A percentile compares a stretch with the other conserved stretches of the same genome.
Evolutionary conservation across 2,113 vertebrate species (phyloP).

Genomic region (Hylia prasina): DNA sequence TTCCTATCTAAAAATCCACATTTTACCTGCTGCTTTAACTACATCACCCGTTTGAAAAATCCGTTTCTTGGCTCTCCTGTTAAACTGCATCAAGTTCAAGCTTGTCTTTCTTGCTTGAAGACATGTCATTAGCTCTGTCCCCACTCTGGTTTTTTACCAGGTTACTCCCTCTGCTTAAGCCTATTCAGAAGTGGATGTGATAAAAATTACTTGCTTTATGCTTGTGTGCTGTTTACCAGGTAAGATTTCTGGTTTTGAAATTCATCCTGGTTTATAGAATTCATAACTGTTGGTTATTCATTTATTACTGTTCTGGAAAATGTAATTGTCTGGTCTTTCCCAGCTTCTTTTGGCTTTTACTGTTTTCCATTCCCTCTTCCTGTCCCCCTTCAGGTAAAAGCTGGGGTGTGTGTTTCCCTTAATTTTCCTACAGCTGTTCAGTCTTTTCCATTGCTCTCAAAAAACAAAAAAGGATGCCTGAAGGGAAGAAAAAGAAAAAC

Average conservation of each 20-base stretch:
- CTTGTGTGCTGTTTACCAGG: not conserved
- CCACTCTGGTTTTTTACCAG: not conserved
- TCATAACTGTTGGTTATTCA: not conserved
- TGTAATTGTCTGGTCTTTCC: not conserved
- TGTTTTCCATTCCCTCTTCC: not conserved
- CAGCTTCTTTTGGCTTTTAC: not conserved
- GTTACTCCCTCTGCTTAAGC: slow-evolving; percentile 11
- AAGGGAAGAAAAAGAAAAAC: not conserved
- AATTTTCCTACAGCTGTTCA: not conserved
- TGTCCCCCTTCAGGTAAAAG: not conserved
- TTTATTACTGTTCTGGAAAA: not conserved
- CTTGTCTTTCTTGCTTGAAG: slow-evolving; percentile 35
- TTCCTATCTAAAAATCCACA: not conserved
- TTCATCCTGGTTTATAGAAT: not conserved
- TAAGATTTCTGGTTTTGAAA: not conserved
- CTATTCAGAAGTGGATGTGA: not conserved
- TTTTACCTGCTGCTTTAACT: slow-evolving; percentile 12
- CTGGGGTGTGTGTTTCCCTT: not conserved
- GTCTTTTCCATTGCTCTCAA: not conserved
- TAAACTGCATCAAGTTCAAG: slow-evolving; percentile 42
- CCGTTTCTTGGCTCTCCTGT: slow-evolving; percentile 28
- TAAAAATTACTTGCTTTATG: not conserved
- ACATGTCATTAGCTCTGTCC: slow-evolving; percentile 36
- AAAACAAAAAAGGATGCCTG: not conserved
- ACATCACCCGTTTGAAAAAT: not conserved